Base-by-base conservation (phyloP, 2,888 invertebrate species). In the Clivina fossor region DNA sequence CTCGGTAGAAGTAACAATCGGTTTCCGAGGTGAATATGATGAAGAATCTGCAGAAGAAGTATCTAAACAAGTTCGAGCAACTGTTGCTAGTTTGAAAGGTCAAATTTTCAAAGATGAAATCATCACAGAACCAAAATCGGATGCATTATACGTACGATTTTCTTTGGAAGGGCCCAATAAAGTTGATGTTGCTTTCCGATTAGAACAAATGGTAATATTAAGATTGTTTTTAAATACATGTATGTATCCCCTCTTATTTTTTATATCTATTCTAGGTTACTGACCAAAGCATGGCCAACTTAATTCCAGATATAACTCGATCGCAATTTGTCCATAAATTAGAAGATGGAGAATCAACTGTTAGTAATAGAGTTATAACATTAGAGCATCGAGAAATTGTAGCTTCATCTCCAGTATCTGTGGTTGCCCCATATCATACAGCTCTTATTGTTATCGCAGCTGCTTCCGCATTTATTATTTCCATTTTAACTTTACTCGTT, bases 391-490 rank as follows among this genome's bases (percentile, higher is more conserved):
- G 85, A 41, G 86, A 86, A 66, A 83, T 86, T 55, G 79, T 85
- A 28, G 83, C 81, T 24, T 84, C 85, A 65, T 81, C 82, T 11
- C 82, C 82, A 3, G 82, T 83, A 8, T 82, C 83, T n/a, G 78
- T 83, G 20, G 77, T 84, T 19, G 82, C 83, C 4, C 83, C 86
- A 1, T 88, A 89, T 67, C 89, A 89, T 68, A 84, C 88, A 8
- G 87, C 88, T 33, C 77, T 89, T 15, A 84, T 90, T 63, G 86
- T 89, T 11, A 76, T 89, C 48, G 88, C 86, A 18, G 87, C 88
- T 1, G 85, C 85, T 4, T 88, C 89, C 3, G 88, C 89, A 0
- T 89, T 90, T 67, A 80, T 90, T 54, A 87, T 90, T 68, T 87
- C 87, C 68, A 84, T 88, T 15, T 77, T 90, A 15, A 82, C 87